Evolutionary conservation across 1,140 invertebrate species (phyloP).

Genomic region (Leucophenga varia): DNA sequence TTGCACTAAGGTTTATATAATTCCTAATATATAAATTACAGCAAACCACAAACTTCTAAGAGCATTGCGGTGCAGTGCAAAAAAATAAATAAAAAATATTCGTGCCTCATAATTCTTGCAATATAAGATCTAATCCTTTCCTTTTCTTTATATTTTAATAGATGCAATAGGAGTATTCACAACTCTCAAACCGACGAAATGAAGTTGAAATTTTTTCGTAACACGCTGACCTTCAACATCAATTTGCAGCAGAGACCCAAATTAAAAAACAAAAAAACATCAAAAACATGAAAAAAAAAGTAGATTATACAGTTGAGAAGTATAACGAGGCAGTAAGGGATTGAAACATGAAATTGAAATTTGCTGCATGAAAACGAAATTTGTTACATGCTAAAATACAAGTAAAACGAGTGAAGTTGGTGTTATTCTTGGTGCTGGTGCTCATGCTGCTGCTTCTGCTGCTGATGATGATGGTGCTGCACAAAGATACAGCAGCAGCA

Average conservation of each 20-base stretch:
- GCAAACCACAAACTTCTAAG: too few species aligned
- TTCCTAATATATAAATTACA: too few species aligned
- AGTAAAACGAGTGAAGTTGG: constrained; percentile 23
- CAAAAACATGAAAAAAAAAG: constrained; percentile 19
- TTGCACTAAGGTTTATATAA: too few species aligned
- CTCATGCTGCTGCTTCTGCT: not conserved
- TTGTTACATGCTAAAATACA: constrained; percentile 42
- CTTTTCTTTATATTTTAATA: too few species aligned
- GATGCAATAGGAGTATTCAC: too few species aligned
- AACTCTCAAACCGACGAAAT: too few species aligned
- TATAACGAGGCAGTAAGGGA: constrained; percentile 27
- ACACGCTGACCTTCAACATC: constrained; percentile 49
- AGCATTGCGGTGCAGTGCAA: too few species aligned
- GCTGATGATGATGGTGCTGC: too few species aligned
- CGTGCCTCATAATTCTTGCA: too few species aligned
- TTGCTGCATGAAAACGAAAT: constrained; percentile 50
- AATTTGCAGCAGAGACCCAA: constrained; percentile 26
- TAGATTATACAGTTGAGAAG: constrained; percentile 14
- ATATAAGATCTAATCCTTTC: too few species aligned
- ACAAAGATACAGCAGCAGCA: too few species aligned
- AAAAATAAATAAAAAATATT: too few species aligned
- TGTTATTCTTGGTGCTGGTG: not conserved
- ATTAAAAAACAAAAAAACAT: constrained; percentile 11
- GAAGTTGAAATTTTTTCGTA: constrained; percentile 47
- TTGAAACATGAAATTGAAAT: constrained; percentile 50